Base-by-base conservation (phyloP, 2,888 invertebrate genomes). In the Caenorhabditis macrosperma region DNA sequence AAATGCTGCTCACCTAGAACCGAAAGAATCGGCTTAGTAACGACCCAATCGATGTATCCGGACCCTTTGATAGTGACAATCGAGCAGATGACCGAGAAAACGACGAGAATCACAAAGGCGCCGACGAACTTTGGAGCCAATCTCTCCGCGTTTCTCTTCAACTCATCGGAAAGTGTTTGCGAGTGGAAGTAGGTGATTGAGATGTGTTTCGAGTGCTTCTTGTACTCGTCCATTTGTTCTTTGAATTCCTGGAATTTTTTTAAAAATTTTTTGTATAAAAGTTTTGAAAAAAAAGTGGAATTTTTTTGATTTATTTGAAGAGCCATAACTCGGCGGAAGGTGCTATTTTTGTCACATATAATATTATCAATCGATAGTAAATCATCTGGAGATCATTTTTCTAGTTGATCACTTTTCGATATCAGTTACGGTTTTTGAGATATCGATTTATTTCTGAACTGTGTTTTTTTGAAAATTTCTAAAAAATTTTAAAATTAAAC, bases 21-120 rank as follows among this genome's bases (percentile, higher is more conserved):
- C 0, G 96, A 96, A 24, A 96, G 91, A 94, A 95, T 94, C 0
- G 96, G 96, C 90, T 96, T 96, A 28, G 95, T 95, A 63, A 95
- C 93, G 26, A 96, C 82, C 85, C 85, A 86, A 59, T 86, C 85
- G 46, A 86, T 75, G 50, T 78, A 85, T 95, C 95, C 95, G 95
- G 95, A 95, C 22, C 81, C 82, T 63, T 86, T 81, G 38, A 87
- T 84, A n/a, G 78, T 81, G 22, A 82, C 83, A n/a, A 86, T 66
- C 15, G 86, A 85, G 60, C 88, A 88, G 35, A 85, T 7, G 0
- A 85, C 81, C 1, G 86, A 82, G 78, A 88, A 88, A 17, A 76
- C 60, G 17, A 85, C 81, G 9, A 88, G 76, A 15, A 87, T 82
- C 9, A 82, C 71, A 63, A 88, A 88, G 2, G 86, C 81, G 22